phyloP scores from a whole-genome alignment of 2,888 invertebrate species.

The Microplitis deprimator region DNA sequence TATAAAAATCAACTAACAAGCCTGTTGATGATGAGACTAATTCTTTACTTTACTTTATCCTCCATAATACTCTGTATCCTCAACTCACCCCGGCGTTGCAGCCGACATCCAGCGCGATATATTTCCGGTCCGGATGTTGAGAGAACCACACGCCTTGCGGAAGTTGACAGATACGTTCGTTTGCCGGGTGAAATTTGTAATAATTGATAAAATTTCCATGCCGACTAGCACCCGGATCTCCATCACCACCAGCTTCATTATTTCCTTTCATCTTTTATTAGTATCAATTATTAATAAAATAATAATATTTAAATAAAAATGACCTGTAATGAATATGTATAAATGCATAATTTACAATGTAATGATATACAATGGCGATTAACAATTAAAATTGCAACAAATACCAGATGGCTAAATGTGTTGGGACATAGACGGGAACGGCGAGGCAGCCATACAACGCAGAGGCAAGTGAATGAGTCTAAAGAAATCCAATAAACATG shows the following conservation, averaged over 20 bases:
- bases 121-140: conserved; percentile 62
- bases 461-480: not conserved
- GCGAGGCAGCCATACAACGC: not conserved
- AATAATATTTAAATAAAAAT: not conserved
- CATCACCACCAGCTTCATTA: not conserved
- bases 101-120: conserved; percentile 80
- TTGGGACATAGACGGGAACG: too few relatives aligned
- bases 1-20: conserved; percentile 19
- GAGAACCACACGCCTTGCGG: conserved; percentile 72
- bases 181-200: conserved; percentile 84
- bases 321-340: not conserved
- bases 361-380: not conserved
- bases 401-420: not conserved
- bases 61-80: conserved; percentile 7
- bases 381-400: not conserved
- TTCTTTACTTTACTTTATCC: not conserved
- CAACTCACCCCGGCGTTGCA: conserved; percentile 83
- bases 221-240: conserved; percentile 83
- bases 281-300: not conserved
- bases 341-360: not conserved
- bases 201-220: conserved; percentile 91
- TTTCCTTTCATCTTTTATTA: not conserved
- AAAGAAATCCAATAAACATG: not conserved
- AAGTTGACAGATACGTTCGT: conserved; percentile 78
- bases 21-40: not conserved